Conservation (phyloP, 2,113 vertebrate species). For the Ochotona princeps region DNA sequence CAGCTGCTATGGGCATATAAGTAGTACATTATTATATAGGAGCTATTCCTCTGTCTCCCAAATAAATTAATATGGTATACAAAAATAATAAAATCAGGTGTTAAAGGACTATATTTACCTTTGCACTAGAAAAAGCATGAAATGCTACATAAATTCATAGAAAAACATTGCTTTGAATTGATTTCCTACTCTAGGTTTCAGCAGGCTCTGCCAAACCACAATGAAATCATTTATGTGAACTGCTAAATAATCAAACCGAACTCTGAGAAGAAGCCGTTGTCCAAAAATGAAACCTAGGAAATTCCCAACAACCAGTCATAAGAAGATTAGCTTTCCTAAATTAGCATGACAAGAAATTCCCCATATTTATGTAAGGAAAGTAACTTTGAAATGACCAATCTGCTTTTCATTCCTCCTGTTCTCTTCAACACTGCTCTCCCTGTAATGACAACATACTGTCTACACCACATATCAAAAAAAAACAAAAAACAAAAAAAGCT, state of each 20-base stretch:
- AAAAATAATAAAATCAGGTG: no score
- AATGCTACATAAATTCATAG: not conserved
- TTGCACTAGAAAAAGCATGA: not conserved
- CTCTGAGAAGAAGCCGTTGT: not conserved
- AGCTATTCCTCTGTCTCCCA: no score
- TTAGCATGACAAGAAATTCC: not conserved
- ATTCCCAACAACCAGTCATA: not conserved
- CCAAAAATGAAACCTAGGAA: not conserved
- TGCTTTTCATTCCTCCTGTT: not conserved
- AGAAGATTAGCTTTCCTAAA: not conserved
- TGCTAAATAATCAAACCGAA: not conserved
- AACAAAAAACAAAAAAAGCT: no score
- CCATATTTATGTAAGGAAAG: not conserved
- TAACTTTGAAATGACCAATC: not conserved
- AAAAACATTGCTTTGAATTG: not conserved
- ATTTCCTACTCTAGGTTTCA: not conserved
- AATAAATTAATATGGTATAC: no score
- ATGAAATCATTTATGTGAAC: not conserved
- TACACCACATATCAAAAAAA: not conserved
- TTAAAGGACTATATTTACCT: not conserved
- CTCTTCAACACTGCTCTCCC: not conserved
- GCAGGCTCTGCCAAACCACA: not conserved
- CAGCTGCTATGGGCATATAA: no score
- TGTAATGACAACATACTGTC: not conserved
- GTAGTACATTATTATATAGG: no score